Base-by-base conservation (phyloP, 2,797 vertebrate species). In the Hypotaenidia okinawae region DNA sequence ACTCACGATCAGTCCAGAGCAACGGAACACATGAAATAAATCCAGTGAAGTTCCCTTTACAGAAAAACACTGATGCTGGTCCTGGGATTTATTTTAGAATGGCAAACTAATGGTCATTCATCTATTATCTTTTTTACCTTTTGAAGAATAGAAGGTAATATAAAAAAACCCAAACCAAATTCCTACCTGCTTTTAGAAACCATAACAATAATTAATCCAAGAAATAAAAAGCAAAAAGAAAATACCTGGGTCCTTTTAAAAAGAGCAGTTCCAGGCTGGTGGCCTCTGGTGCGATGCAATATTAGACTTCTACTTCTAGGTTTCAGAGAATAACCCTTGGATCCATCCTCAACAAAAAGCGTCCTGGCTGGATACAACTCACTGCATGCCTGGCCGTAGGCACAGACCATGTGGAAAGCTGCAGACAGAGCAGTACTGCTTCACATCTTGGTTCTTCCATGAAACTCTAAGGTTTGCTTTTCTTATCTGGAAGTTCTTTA, bases 301-400 rank as follows among this genome's bases (percentile, higher is more conserved):
- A 59, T 45, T 59, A 4, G 33, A 39, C 21, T 61, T 13, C 51
- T 52, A 9, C 25, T 27, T 25, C 14, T 67, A 55, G 32, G 3
- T 25, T 67, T 16, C n/a, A 52, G 8, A 6, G 52, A 75, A 16
- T 21, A 66, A 33, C 25, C 12, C 22, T 72, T 51, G 52, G 12
- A 74, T 61, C 45, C 41, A 41, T 57, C 45, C n/a, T 54, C 32
- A 81, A 2, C 8, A 57, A 69, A 63, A 13, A 43, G 43, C 43
- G 13, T 6, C 43, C 24, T 52, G 33, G 9, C 24, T 69, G 37
- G 16, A 37, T 58, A 6, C 23, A 54, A 7, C 23, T 89, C 1
- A 0, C 16, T 18, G 15, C 61, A 43, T 17, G 22, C 64, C 25
- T 19, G 47, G 73, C 47, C 3, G 0, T 4, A 54, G 57, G 27